phyloP scores from a whole-genome alignment of 2,113 vertebrate genomes.

The Tragelaphus imberbis region DNA sequence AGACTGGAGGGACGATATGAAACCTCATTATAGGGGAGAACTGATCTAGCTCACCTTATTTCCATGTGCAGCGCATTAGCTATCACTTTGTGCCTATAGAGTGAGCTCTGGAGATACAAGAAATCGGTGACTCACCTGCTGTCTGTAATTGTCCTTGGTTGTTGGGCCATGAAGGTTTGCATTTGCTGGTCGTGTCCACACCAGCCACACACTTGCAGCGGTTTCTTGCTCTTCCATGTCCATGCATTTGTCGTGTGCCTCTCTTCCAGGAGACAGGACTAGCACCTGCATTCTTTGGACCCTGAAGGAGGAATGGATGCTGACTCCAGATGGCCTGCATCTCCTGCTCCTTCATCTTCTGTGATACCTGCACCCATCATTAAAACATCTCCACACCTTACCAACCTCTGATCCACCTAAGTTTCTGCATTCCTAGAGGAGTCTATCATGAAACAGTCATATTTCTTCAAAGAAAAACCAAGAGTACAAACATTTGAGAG shows the following conservation, averaged over 20 bases:
- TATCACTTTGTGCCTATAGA: background rate
- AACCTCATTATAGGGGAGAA: fast-evolving
- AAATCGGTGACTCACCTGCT: background rate
- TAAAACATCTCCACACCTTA: background rate
- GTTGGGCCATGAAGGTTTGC: background rate
- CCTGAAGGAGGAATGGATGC: background rate
- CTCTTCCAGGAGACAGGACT: background rate
- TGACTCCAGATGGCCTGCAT: too few species aligned
- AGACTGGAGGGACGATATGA: fast-evolving
- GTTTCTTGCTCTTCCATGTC: background rate
- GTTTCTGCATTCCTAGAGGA: background rate
- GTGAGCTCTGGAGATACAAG: background rate
- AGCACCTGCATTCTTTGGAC: too few species aligned
- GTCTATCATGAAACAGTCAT: background rate
- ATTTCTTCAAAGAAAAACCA: background rate
- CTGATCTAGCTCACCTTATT: too few species aligned
- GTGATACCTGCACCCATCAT: too few species aligned
- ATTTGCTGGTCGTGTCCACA: background rate
- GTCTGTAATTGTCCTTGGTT: too few species aligned
- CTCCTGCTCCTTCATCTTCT: background rate
- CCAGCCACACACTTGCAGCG: background rate
- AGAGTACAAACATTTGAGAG: background rate
- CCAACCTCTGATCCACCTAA: background rate
- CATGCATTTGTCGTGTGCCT: background rate
- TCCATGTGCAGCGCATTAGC: fast-evolving